Percentiles rank a stretch among this genome's conserved stretches.
Evolutionary conservation across 2,797 vertebrate genomes (phyloP).

Genomic region (Hippoglossus hippoglossus): DNA sequence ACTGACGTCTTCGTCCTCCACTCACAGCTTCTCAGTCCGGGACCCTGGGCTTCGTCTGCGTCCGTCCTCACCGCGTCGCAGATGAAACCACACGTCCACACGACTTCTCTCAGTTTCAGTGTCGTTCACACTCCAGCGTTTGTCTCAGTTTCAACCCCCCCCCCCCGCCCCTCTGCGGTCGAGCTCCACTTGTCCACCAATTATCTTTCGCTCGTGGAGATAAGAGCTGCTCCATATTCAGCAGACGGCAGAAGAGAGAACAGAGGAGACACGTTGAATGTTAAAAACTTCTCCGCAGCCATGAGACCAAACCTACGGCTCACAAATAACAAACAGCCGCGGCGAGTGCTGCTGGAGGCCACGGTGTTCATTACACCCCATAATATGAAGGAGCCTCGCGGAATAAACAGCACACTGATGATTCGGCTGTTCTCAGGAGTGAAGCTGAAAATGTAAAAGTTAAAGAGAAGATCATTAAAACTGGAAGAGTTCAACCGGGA

Average conservation of each 20-base stretch:
- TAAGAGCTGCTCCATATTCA: slow-evolving; percentile 74
- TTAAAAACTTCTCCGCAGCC: slow-evolving; percentile 53
- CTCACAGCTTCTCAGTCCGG: not conserved
- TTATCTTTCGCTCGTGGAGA: slow-evolving; percentile 68
- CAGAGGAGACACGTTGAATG: slow-evolving; percentile 56
- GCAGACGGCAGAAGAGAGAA: slow-evolving; percentile 32
- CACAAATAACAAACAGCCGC: slow-evolving; percentile 27
- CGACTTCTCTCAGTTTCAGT: not conserved
- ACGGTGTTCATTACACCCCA: slow-evolving; percentile 55
- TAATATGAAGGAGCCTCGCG: slow-evolving; percentile 25
- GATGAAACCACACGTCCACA: slow-evolving; percentile 15
- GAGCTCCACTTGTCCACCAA: slow-evolving; percentile 72
- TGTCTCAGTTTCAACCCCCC: slow-evolving; percentile 6
- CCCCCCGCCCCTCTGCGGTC: slow-evolving; percentile 10
- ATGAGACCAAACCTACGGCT: slow-evolving; percentile 24
- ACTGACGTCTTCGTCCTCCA: too few relatives aligned
- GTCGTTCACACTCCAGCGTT: slow-evolving; percentile 16
- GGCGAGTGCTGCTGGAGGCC: slow-evolving; percentile 32
- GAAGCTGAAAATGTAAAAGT: slow-evolving; percentile 1
- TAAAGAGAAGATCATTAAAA: slow-evolving; percentile 10
- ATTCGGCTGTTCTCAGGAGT: slow-evolving; percentile 10
- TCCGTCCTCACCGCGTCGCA: not conserved
- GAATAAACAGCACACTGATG: slow-evolving; percentile 39
- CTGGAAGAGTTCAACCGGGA: not conserved
- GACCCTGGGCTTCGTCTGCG: slow-evolving; percentile 1